Evolutionary conservation across 2,113 vertebrate genomes (phyloP).

Genomic region (Phyllostomus hastatus): DNA sequence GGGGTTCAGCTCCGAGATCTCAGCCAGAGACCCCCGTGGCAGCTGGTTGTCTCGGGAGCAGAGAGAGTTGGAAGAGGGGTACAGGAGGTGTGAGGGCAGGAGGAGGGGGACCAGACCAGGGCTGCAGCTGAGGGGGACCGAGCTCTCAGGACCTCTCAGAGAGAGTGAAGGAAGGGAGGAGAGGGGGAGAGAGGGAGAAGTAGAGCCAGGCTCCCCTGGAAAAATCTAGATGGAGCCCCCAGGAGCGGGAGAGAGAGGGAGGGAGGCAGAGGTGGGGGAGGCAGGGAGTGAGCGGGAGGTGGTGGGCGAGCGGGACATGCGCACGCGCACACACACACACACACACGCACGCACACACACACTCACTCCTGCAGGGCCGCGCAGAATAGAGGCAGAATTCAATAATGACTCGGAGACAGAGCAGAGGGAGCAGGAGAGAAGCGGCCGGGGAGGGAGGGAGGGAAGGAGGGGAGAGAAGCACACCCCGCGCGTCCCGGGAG

Average conservation of each 20-base stretch:
- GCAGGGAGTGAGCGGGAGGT: background rate
- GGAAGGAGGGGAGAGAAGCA: background rate
- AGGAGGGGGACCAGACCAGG: background rate
- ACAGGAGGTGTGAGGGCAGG: background rate
- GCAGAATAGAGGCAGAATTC: constrained; percentile 39
- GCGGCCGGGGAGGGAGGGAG: background rate
- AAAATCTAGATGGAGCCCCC: background rate
- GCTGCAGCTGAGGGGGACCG: background rate
- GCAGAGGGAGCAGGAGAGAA: background rate
- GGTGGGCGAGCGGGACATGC: background rate
- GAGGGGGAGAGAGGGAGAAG: background rate
- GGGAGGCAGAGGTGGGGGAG: background rate
- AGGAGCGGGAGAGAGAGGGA: background rate
- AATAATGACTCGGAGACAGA: constrained; percentile 4
- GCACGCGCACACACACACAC: background rate
- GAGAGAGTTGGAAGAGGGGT: background rate
- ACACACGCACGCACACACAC: background rate
- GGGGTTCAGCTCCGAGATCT: background rate
- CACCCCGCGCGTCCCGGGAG: background rate
- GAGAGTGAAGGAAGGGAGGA: background rate
- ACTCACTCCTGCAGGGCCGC: background rate
- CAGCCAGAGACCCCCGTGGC: background rate
- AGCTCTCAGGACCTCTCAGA: background rate
- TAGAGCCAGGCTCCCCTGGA: background rate
- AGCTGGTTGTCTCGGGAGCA: background rate